Percentiles rank a stretch among this genome's conserved stretches.
Evolutionary conservation across 1,140 invertebrate species (phyloP).

Genomic region (Drosophila repletoides): DNA sequence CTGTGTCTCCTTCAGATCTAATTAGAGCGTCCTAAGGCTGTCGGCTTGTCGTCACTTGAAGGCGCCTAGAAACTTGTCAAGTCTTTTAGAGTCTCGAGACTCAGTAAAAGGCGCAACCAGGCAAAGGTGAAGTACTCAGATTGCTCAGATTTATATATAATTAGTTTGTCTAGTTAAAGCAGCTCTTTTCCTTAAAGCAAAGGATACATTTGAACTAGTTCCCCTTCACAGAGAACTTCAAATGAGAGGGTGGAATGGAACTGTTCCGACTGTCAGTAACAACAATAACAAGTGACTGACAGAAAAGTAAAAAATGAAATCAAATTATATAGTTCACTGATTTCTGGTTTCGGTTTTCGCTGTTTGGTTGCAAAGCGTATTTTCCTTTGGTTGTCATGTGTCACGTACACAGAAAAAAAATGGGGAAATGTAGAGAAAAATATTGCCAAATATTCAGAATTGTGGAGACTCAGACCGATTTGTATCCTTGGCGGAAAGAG

Average conservation of each 20-base stretch:
- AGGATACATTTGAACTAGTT: neutral
- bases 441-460: too few relatives aligned
- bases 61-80: conserved; percentile 39
- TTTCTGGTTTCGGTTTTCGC: conserved; percentile 62
- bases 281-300: conserved; percentile 26
- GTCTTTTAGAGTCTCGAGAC: conserved; percentile 21
- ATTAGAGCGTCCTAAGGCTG: conserved; percentile 53
- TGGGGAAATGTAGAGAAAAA: neutral
- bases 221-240: neutral
- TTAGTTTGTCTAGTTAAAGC: conserved; percentile 43
- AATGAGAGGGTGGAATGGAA: neutral
- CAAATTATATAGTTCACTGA: conserved; percentile 75
- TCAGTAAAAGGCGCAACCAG: conserved; percentile 20
- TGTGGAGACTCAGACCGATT: too few relatives aligned
- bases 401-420: neutral
- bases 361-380: conserved; percentile 36
- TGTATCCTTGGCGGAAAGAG: too few relatives aligned
- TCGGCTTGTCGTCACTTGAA: conserved; percentile 33
- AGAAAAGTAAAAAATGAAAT: conserved; percentile 49
- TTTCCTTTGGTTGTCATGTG: neutral
- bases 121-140: neutral
- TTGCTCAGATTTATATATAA: conserved; percentile 51
- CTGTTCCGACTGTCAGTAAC: conserved; percentile 18
- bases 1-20: conserved; percentile 44
- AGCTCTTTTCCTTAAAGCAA: conserved; percentile 33